Percentiles rank a stretch among this genome's conserved stretches.
Conservation (phyloP, 2,888 invertebrate species). For the Clanis bilineata region DNA sequence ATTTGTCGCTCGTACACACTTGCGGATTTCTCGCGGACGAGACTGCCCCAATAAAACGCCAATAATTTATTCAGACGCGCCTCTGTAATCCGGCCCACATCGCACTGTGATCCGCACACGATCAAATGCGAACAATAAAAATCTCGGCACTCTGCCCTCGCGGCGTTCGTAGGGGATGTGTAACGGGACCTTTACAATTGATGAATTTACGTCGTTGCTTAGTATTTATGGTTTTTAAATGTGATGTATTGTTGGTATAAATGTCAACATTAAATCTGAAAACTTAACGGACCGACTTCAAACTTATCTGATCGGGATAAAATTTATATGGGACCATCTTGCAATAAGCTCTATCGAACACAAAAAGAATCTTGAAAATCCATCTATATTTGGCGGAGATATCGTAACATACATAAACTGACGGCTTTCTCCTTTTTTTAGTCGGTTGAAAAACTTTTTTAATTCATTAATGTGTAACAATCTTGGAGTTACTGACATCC, state of each 20-base stretch:
- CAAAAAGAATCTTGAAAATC: no score
- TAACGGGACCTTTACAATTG: slow-evolving; percentile 21
- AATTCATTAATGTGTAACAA: no score
- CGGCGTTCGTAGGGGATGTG: slow-evolving; percentile 25
- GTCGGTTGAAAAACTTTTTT: no score
- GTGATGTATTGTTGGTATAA: background rate
- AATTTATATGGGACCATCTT: no score
- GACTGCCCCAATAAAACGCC: slow-evolving; percentile 49
- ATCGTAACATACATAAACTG: no score
- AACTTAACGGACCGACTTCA: no score
- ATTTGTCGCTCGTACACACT: slow-evolving; percentile 8
- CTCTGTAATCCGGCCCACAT: slow-evolving; percentile 52
- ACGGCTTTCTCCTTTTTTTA: no score
- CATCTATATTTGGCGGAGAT: no score
- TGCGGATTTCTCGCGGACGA: slow-evolving; percentile 18
- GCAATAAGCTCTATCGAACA: no score
- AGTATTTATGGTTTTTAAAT: background rate
- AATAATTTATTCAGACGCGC: slow-evolving; percentile 63
- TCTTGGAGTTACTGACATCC: no score
- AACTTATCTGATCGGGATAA: no score
- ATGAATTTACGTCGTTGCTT: background rate
- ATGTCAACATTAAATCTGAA: no score
- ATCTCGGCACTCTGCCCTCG: slow-evolving; percentile 53
- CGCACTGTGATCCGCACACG: slow-evolving; percentile 41
- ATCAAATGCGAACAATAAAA: slow-evolving; percentile 66